A percentile compares a stretch with the other conserved stretches of the same genome.
Conservation (phyloP, 2,797 vertebrate genomes). For the Nothura maculosa region DNA sequence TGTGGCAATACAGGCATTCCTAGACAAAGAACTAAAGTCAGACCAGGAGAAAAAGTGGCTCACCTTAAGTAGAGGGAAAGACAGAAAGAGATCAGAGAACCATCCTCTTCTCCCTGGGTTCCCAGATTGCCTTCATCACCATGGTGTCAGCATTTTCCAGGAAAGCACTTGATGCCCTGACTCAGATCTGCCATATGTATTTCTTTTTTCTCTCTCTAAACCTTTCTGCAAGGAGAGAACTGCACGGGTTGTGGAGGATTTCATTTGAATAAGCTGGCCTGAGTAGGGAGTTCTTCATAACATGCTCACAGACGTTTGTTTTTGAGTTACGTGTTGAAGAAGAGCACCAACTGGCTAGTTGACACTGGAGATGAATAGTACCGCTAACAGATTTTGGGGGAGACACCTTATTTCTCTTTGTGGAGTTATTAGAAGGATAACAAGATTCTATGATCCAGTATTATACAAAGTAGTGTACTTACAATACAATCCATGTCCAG, state of each 20-base stretch:
- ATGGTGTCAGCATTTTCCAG: conserved; percentile 42
- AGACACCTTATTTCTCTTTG: neutral
- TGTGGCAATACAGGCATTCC: neutral
- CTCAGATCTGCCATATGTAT: conserved; percentile 29
- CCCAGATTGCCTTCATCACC: conserved; percentile 31
- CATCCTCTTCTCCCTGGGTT: neutral
- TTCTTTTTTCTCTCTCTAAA: conserved; percentile 36
- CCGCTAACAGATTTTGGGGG: neutral
- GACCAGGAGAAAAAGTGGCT: neutral
- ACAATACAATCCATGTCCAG: neutral
- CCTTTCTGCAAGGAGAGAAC: neutral
- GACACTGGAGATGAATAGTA: neutral
- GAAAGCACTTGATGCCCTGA: neutral
- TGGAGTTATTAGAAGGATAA: neutral
- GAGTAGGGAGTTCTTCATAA: neutral
- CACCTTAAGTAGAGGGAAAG: neutral
- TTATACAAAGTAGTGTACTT: neutral
- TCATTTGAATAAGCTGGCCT: neutral
- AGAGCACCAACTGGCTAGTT: neutral
- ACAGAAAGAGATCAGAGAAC: conserved; percentile 61
- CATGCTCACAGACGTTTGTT: neutral
- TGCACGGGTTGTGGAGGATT: neutral
- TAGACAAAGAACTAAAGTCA: neutral
- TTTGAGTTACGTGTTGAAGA: neutral
- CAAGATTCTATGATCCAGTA: neutral